Base-by-base conservation (phyloP, 2,113 vertebrate species). In the Atlantisia rogersi region DNA sequence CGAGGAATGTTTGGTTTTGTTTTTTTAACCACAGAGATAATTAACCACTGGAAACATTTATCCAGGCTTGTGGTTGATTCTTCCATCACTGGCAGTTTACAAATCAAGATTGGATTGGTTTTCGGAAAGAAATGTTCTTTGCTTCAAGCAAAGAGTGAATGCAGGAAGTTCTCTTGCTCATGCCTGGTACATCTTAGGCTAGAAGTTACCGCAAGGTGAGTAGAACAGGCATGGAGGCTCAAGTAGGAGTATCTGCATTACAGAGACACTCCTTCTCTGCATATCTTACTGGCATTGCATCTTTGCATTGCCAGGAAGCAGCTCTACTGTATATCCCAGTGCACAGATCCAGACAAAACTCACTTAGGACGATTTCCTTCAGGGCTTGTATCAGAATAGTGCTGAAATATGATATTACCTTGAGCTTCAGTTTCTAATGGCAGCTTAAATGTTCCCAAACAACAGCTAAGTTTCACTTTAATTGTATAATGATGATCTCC, bases 401-500 rank as follows among this genome's bases (percentile, higher is more conserved):
- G 64, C 21, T 84, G 89, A 89, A 96, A 95, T 77, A 62, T 21
- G 62, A 56, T 86, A 73, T 62, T 42, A 60, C 24, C 62, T 85
- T 69, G 31, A 77, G 44, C 20, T 94, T 85, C 88, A 76, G 35
- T 62, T 68, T 88, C 55, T 94, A 95, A 95, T 81, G 71, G 84
- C 39, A 79, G 37, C 59, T 86, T 84, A 88, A 67, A 89, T 90
- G 86, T 62, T 89, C 64, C 68, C 74, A 67, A 90, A 84, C 65
- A 67, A 15, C 59, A 89, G 32, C 46, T 76, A 76, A 88, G 77
- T 44, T 90, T 97, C 94, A 59, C 52, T 95, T 77, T 80, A 78
- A 86, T 73, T 94, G 37, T 82, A 52, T 89, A 92, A 86, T 80
- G 62, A 87, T 53, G 56, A 67, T 80, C 78, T 83, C 53, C 82